Conservation (phyloP, 2,888 invertebrate species). For the Zygaena filipendulae region DNA sequence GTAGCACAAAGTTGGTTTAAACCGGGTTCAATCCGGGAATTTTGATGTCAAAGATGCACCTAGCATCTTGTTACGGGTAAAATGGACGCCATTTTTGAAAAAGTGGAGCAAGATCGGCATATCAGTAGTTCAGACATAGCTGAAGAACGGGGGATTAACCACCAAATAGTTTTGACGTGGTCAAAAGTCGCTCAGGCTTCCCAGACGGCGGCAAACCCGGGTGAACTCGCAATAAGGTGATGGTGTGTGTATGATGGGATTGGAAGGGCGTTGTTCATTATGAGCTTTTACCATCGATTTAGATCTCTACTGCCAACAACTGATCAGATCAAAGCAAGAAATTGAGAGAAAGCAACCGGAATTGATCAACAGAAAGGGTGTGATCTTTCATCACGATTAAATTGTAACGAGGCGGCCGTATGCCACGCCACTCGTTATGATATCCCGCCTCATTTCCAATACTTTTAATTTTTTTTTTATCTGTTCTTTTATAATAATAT, state of each 20-base stretch:
- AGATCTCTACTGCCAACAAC: conserved; percentile 1
- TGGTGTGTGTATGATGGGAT: background rate
- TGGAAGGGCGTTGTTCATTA: background rate
- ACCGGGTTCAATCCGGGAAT: background rate
- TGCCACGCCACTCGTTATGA: no score
- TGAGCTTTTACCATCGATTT: background rate
- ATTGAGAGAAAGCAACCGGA: conserved; percentile 7
- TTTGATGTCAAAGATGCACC: background rate
- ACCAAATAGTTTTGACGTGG: no score
- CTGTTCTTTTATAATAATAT: no score
- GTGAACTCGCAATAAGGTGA: no score
- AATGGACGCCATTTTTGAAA: background rate
- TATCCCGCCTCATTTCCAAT: no score
- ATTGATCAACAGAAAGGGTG: conserved; percentile 5
- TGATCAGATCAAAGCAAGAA: conserved; percentile 21
- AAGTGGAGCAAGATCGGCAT: background rate
- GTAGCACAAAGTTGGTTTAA: background rate
- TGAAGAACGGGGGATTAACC: background rate
- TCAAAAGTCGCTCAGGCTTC: background rate
- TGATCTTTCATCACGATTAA: no score
- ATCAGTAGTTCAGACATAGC: background rate
- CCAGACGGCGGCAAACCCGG: background rate
- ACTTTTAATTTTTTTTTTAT: no score
- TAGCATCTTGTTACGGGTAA: background rate
- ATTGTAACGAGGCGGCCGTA: no score